These are phyloP conservation scores for Meriones unguiculatus DNA, from an alignment of 2,113 vertebrate species.

Conservation along the genomic window DNA sequence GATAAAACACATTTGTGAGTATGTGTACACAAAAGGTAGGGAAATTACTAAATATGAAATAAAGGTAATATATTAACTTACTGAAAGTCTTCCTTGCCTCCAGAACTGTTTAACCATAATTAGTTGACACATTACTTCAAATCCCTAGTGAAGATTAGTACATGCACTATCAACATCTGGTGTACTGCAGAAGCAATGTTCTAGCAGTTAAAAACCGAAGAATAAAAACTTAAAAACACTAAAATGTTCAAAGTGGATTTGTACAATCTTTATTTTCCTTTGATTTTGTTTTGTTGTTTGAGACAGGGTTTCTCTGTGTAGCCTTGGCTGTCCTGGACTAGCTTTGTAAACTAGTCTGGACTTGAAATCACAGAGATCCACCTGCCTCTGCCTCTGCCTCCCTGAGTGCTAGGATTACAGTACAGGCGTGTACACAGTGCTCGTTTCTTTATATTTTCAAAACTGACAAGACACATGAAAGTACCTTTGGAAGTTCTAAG, in stretches of 20 bases:
- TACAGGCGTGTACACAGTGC: too few relatives aligned
- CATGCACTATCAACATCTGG: slow-evolving; percentile 66
- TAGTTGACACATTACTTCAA: slow-evolving; percentile 73
- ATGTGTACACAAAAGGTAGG: slow-evolving; percentile 28
- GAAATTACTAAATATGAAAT: slow-evolving; percentile 56
- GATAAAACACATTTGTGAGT: slow-evolving; percentile 32
- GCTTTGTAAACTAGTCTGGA: too few relatives aligned
- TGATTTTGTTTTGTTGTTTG: too few relatives aligned
- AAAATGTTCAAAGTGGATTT: slow-evolving; percentile 40
- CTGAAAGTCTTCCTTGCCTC: slow-evolving; percentile 53
- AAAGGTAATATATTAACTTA: slow-evolving; percentile 59
- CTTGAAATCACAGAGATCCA: too few relatives aligned
- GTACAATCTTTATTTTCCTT: background rate
- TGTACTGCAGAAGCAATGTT: slow-evolving; percentile 60
- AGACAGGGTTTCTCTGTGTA: too few relatives aligned
- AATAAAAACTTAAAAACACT: slow-evolving; percentile 56
- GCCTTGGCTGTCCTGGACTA: too few relatives aligned
- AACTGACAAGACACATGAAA: slow-evolving; percentile 37
- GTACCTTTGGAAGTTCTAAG: slow-evolving; percentile 23
- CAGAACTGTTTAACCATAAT: slow-evolving; percentile 68
- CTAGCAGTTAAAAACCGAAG: slow-evolving; percentile 36
- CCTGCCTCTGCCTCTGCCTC: too few relatives aligned
- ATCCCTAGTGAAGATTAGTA: slow-evolving; percentile 71
- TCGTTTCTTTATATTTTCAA: slow-evolving; percentile 53
- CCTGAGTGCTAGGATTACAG: too few relatives aligned